Percentiles rank a stretch among this genome's conserved stretches.
phyloP scores from a whole-genome alignment of 2,113 vertebrate species.

The Genyomyrus donnyi region DNA sequence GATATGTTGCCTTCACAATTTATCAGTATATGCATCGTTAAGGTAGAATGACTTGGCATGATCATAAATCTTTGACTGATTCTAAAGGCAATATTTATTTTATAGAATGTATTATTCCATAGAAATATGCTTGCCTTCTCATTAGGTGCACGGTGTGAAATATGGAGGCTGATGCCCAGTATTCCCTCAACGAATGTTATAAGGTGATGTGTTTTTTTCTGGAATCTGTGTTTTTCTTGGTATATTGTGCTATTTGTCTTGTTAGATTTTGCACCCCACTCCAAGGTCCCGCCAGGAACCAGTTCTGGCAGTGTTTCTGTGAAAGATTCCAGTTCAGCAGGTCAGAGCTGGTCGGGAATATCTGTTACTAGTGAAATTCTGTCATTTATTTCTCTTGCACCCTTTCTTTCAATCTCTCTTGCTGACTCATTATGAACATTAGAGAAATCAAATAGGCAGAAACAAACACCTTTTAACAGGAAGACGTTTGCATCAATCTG shows the following conservation, averaged over 20 bases:
- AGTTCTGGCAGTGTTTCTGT: not conserved
- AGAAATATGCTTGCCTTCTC: not conserved
- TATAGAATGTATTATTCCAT: not conserved
- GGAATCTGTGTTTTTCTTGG: not conserved
- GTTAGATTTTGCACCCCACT: not conserved
- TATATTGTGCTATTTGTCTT: not conserved
- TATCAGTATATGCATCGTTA: not conserved
- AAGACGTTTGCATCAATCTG: not conserved
- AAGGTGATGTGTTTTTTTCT: not conserved
- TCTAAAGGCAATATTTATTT: not conserved
- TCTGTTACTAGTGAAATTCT: not conserved
- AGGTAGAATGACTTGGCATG: not conserved
- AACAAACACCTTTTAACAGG: not conserved
- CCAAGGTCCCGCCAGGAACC: not conserved
- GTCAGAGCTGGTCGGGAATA: not conserved
- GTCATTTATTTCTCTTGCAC: not conserved
- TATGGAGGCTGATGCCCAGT: not conserved
- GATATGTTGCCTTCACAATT: not conserved
- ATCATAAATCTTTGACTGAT: not conserved
- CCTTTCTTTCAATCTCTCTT: not conserved
- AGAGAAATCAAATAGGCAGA: not conserved
- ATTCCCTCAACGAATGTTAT: not conserved
- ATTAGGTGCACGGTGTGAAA: not conserved
- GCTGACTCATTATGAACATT: not conserved
- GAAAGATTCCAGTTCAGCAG: not conserved